These are phyloP conservation scores for Caenorhabditis angaria DNA, from an alignment of 2,888 invertebrate species.

Conservation along the genomic window DNA sequence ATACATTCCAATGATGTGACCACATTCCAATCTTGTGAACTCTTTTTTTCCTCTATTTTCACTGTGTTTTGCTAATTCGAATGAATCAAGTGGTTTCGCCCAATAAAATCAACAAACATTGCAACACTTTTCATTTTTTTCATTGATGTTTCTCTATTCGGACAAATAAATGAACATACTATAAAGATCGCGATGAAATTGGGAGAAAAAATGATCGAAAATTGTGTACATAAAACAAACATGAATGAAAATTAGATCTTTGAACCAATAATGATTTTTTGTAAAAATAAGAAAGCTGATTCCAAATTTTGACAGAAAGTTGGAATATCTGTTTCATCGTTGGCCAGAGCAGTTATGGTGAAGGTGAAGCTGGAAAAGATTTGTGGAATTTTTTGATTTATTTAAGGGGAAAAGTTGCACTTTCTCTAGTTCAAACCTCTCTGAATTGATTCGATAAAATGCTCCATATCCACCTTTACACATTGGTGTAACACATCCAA, in stretches of 20 bases:
- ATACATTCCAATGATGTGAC: no score
- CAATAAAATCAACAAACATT: not conserved
- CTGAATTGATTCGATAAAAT: conserved; percentile 77
- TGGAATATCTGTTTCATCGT: conserved; percentile 25
- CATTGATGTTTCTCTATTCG: no score
- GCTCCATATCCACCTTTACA: conserved; percentile 78
- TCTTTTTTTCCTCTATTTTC: no score
- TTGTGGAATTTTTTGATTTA: not conserved
- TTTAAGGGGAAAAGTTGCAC: not conserved
- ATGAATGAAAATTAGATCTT: not conserved
- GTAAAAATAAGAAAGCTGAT: conserved; percentile 33
- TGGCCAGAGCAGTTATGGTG: conserved; percentile 32
- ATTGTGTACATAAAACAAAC: not conserved
- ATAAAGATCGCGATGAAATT: not conserved
- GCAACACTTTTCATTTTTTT: not conserved
- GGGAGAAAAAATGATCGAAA: conserved; percentile 11
- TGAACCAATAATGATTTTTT: conserved; percentile 21
- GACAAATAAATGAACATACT: not conserved
- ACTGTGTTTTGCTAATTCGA: not conserved
- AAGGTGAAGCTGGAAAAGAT: conserved; percentile 38
- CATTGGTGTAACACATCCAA: conserved; percentile 79
- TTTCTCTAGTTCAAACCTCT: conserved; percentile 19
- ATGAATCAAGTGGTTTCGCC: conserved; percentile 2
- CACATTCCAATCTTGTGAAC: conserved; percentile 1
- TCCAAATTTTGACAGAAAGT: conserved; percentile 43